Evolutionary conservation across 2,888 invertebrate genomes (phyloP).

Genomic region (Ochropacha duplaris): DNA sequence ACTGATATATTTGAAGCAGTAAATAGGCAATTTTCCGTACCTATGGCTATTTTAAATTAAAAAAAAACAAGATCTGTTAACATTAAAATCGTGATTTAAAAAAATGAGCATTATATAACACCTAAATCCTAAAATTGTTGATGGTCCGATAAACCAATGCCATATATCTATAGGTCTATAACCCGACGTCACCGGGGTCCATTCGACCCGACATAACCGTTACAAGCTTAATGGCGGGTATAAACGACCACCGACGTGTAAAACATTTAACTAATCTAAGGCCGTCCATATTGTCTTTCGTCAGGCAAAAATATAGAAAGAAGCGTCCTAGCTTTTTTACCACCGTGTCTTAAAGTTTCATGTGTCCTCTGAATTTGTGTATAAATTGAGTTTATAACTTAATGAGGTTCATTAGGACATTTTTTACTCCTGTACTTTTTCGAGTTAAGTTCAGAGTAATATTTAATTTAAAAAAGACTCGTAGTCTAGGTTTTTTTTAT

Average conservation of each 20-base stretch:
- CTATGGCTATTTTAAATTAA: too few relatives aligned
- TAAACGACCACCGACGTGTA: conserved; percentile 60
- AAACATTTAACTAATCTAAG: conserved; percentile 74
- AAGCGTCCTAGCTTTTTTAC: not conserved
- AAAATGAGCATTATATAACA: not conserved
- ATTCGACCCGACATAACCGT: conserved; percentile 61
- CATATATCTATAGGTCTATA: conserved; percentile 25
- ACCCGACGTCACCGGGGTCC: conserved; percentile 23
- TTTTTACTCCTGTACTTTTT: not conserved
- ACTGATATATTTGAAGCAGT: too few relatives aligned
- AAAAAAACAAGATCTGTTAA: too few relatives aligned
- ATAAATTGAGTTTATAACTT: not conserved
- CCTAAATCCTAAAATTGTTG: conserved; percentile 18
- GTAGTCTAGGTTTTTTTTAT: too few relatives aligned
- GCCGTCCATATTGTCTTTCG: conserved; percentile 51
- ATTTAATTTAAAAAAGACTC: too few relatives aligned
- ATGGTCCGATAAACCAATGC: conserved; percentile 24
- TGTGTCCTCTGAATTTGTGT: not conserved
- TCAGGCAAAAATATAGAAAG: conserved; percentile 27
- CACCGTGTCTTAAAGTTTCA: not conserved
- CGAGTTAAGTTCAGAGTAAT: too few relatives aligned
- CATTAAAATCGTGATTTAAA: too few relatives aligned
- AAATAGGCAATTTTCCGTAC: too few relatives aligned
- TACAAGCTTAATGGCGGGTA: conserved; percentile 68
- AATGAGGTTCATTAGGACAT: not conserved